These are phyloP conservation scores for Daubentonia madagascariensis DNA, from an alignment of 2,113 vertebrate species.

Conservation along the genomic window DNA sequence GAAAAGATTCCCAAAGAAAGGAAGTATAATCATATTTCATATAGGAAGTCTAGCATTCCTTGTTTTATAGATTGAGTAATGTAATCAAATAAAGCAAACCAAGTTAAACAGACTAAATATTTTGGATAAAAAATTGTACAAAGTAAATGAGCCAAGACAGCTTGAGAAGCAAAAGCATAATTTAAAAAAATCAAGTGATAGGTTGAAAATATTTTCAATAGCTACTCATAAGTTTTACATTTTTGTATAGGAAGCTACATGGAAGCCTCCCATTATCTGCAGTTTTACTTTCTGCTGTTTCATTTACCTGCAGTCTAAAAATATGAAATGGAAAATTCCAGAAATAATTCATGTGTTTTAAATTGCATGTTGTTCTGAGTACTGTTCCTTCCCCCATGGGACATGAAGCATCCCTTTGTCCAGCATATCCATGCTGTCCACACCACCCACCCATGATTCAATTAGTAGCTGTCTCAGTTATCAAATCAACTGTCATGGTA, in stretches of 20 bases:
- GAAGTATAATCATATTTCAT: neutral
- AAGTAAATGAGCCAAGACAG: constrained; percentile 14
- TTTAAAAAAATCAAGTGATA: neutral
- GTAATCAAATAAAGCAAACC: neutral
- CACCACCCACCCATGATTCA: neutral
- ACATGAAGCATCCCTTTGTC: neutral
- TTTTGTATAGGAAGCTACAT: neutral
- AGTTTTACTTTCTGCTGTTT: neutral
- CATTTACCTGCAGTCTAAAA: neutral
- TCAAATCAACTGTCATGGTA: neutral
- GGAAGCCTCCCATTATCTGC: neutral
- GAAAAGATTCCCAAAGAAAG: neutral
- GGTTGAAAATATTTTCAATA: neutral
- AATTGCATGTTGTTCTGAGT: neutral
- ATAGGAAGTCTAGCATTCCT: neutral
- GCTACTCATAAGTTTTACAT: neutral
- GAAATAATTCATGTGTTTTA: neutral
- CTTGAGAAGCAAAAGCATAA: neutral
- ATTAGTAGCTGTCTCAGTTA: neutral
- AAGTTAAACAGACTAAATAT: neutral
- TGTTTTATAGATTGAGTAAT: neutral
- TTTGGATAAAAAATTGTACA: constrained; percentile 11
- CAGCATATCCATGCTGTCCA: neutral
- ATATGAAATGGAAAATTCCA: neutral
- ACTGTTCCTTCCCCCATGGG: neutral